Conservation (phyloP, 2,888 invertebrate genomes). For the Psylliodes chrysocephalus region DNA sequence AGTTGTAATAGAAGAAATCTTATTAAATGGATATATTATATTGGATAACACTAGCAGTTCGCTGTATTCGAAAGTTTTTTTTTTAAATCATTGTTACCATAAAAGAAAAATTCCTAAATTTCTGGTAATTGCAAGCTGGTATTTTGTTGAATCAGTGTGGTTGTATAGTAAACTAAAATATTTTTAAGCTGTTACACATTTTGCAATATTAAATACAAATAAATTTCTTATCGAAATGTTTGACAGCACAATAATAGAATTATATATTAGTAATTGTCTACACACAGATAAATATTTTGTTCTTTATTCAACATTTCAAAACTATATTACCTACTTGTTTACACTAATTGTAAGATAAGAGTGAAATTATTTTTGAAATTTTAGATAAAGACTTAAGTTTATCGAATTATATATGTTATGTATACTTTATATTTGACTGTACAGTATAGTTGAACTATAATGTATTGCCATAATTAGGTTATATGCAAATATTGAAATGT, state of each 20-base stretch:
- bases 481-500: slow-evolving; percentile 14
- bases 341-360: neutral
- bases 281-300: neutral
- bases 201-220: neutral
- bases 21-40: too few relatives aligned
- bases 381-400: slow-evolving; percentile 5
- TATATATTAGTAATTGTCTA: slow-evolving; percentile 12
- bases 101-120: too few relatives aligned
- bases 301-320: slow-evolving; percentile 5
- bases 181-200: neutral
- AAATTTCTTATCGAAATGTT: neutral
- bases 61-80: too few relatives aligned
- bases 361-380: slow-evolving; percentile 3
- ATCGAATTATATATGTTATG: neutral
- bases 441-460: slow-evolving; percentile 7
- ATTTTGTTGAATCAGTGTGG: too few relatives aligned
- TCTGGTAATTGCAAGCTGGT: too few relatives aligned
- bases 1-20: too few relatives aligned
- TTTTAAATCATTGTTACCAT: too few relatives aligned
- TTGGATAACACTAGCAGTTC: too few relatives aligned
- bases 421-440: neutral
- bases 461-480: slow-evolving; percentile 10
- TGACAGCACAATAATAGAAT: slow-evolving; percentile 3
- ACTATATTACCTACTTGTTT: neutral
- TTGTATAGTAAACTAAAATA: neutral